A percentile compares a stretch with the other conserved stretches of the same genome.
phyloP scores from a whole-genome alignment of 2,113 vertebrate species.

The Proteles cristata region DNA sequence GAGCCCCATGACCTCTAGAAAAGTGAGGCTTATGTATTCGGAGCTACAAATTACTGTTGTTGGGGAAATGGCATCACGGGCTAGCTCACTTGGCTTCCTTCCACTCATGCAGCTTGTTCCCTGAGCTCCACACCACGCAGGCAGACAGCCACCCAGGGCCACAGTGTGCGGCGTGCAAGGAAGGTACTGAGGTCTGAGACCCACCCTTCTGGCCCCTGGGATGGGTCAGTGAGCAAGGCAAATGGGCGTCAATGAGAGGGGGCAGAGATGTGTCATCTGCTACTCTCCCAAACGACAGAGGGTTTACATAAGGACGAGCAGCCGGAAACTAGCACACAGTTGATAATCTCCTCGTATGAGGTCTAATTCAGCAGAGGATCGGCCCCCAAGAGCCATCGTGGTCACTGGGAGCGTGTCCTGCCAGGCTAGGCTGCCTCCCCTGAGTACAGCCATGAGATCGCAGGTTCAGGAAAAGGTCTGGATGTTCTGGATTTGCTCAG shows the following conservation, averaged over 20 bases:
- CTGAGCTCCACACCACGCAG: not conserved
- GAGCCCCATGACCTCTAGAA: not conserved
- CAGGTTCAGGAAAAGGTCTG: not conserved
- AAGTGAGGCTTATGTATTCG: not conserved
- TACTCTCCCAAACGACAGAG: not conserved
- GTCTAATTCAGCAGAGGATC: not conserved
- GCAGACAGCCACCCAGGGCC: not conserved
- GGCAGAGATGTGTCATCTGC: too few species aligned
- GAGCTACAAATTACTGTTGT: not conserved
- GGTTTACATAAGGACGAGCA: not conserved
- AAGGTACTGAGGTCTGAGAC: not conserved
- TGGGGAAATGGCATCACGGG: not conserved
- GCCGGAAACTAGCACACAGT: not conserved
- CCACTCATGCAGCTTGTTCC: not conserved
- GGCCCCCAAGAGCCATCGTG: rapidly evolving
- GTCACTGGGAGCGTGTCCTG: not conserved
- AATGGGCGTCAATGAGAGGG: not conserved
- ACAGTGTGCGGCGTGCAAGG: rapidly evolving
- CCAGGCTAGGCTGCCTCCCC: not conserved
- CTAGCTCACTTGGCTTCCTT: not conserved
- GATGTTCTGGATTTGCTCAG: not conserved
- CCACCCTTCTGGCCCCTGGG: not conserved
- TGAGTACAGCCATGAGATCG: not conserved
- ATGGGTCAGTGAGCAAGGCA: not conserved
- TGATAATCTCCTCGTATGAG: not conserved